Base-by-base conservation (phyloP, 2,113 vertebrate genomes). In the Trinectes maculatus region DNA sequence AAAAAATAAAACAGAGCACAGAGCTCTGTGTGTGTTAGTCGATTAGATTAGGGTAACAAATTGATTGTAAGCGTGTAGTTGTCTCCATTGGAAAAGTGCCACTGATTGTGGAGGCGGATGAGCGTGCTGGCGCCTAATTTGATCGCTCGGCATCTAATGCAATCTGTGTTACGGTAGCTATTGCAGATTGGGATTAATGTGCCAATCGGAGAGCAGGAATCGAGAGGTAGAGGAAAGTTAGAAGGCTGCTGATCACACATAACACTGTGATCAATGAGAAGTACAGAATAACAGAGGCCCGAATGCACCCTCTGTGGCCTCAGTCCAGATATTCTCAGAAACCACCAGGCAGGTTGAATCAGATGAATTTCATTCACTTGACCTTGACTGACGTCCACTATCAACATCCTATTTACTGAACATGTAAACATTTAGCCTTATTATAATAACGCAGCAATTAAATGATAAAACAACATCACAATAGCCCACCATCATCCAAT, bases 21-120 rank as follows among this genome's bases (percentile, higher is more conserved):
- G 65, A 71, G 66, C 44, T 46, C 44, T 46, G 62, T 1, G 19
- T 75, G 72, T 80, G 76, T 80, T 15, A 59, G 71, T 78, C 43
- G 26, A 86, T 91, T 83, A 75, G 77, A 88, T 88, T 83, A 89
- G 70, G 53, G 46, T 19, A 29, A 81, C 57, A 87, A 90, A 89
- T 91, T 91, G 88, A 92, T 90, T 91, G 84, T 88, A 78, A 87
- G 85, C 37, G 39, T 67, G 68, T 59, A 65, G 79, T 85, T 74
- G 79, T 88, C 74, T 87, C 76, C 74, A 71, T 74, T 8, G 68
- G 68, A 85, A n/a, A 82, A 89, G 79, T 82, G 81, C 63, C 63
- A 63, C 57, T 89, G 85, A 91, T 88, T 84, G 87, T 39, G 47
- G 84, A 82, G 79, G 84, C 51, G 61, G 62, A 70, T 63, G 69